Evolutionary conservation across 2,797 vertebrate genomes (phyloP).

Genomic region (Enteromius mattozi): DNA sequence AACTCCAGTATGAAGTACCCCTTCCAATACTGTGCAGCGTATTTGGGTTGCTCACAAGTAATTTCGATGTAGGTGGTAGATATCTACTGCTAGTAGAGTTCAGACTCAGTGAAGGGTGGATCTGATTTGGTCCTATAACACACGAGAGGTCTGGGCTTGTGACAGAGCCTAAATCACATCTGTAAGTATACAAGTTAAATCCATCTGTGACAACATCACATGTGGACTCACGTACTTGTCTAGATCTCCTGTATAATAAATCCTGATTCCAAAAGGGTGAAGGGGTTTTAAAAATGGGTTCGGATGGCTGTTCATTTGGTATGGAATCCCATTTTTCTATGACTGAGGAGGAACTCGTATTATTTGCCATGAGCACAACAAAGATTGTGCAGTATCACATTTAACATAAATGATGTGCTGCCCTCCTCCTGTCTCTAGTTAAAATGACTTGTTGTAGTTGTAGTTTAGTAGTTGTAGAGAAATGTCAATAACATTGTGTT

Average conservation of each 20-base stretch:
- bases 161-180: conserved; percentile 36
- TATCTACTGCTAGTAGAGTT: conserved; percentile 19
- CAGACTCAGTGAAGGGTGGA: conserved; percentile 59
- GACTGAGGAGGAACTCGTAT: conserved; percentile 65
- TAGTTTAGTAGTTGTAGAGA: background rate
- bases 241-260: conserved; percentile 55
- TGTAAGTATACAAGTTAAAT: conserved; percentile 55
- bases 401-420: conserved; percentile 26
- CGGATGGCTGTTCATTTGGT: conserved; percentile 60
- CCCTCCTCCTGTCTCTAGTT: background rate
- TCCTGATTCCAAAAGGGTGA: conserved; percentile 72
- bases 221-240: conserved; percentile 25
- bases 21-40: conserved; percentile 21
- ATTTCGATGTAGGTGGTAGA: conserved; percentile 12
- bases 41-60: conserved; percentile 7
- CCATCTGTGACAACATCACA: conserved; percentile 54
- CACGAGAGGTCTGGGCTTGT: conserved; percentile 63
- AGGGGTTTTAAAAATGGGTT: conserved; percentile 75
- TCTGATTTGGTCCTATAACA: conserved; percentile 62
- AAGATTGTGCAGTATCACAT: background rate
- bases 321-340: conserved; percentile 76
- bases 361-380: conserved; percentile 55
- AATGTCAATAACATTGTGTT: background rate
- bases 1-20: conserved; percentile 38
- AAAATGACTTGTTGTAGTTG: background rate